phyloP scores from a whole-genome alignment of 2,888 invertebrate genomes.

The Habrosyne pyritoides region DNA sequence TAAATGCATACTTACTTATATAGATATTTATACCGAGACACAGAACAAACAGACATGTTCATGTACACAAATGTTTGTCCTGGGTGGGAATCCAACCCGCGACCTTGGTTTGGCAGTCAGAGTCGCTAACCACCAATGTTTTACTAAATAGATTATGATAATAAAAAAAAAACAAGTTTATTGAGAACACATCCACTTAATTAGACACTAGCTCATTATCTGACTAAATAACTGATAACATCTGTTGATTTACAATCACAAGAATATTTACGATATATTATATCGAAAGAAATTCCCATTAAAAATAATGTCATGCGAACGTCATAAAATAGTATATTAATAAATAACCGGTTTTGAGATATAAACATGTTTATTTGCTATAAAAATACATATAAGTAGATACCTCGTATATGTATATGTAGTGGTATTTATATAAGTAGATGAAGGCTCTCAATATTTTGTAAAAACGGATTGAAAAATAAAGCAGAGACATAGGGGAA shows the following conservation, averaged over 20 bases:
- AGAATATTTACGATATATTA: conserved; percentile 29
- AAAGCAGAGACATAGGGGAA: no score
- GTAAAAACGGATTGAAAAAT: not conserved
- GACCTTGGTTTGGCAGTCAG: no score
- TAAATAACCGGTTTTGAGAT: conserved; percentile 29
- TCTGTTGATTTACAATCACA: conserved; percentile 25
- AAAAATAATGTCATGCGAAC: conserved; percentile 2
- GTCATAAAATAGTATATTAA: conserved; percentile 14
- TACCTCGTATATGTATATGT: no score
- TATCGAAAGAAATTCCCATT: conserved; percentile 28
- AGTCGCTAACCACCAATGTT: no score
- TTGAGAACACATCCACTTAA: conserved; percentile 13
- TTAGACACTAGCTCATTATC: conserved; percentile 24
- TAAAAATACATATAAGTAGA: conserved; percentile 35
- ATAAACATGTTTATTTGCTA: conserved; percentile 44
- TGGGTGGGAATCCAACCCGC: no score
- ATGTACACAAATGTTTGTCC: no score
- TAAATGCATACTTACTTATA: no score
- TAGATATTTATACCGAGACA: no score
- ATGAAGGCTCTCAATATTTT: no score
- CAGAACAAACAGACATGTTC: no score
- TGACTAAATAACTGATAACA: conserved; percentile 23
- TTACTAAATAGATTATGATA: no score
- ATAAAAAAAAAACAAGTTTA: not conserved
- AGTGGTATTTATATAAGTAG: no score